Base-by-base conservation (phyloP, 2,888 invertebrate genomes). In the Marronus borbonicus region DNA sequence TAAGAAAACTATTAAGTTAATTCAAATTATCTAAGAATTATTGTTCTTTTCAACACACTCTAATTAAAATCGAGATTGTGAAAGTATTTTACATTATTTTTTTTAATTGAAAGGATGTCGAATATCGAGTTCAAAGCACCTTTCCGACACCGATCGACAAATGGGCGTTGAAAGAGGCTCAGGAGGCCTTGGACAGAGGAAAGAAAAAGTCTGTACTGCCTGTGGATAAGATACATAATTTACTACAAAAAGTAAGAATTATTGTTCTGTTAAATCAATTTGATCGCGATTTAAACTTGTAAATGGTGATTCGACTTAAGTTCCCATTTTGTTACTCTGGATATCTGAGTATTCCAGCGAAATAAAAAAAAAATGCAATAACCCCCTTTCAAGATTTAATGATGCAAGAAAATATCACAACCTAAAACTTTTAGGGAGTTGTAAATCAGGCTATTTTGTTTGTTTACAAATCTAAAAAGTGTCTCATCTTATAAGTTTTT, bases 81-180 rank as follows among this genome's bases (percentile, higher is more conserved):
- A 12, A 12, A 44, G 44, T 12, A 12, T 44, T 36, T 36, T 12
- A 44, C 8, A 8, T 44, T 44, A 12, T 12, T 12, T 44, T 8
- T 44, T 44, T 39, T 65, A 76, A 14, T 60, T 74, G 12, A 77
- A 58, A 95, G 92, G 98, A 98, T 90, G 96, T 98, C 83, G 98
- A 98, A 87, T 97, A 97, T 84, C 92, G 97, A 81, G 97, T 98
- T 50, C 93, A 94, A 82, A 94, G 94, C 83, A 96, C 96, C 76
- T 98, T 98, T 90, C 98, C 98, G n/a, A 95, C 95, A 17, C 98
- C 98, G 3, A 95, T 98, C 83, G 97, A 98, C 89, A 93, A 93
- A 87, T 98, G 98, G 97, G 97, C 98, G 70, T 91, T 97, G 79
- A 92, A 92, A 81, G 98, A 98, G 87, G 98, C 98, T 20, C 93